phyloP scores from a whole-genome alignment of 2,113 vertebrate species.

The Irena cyanogastra region DNA sequence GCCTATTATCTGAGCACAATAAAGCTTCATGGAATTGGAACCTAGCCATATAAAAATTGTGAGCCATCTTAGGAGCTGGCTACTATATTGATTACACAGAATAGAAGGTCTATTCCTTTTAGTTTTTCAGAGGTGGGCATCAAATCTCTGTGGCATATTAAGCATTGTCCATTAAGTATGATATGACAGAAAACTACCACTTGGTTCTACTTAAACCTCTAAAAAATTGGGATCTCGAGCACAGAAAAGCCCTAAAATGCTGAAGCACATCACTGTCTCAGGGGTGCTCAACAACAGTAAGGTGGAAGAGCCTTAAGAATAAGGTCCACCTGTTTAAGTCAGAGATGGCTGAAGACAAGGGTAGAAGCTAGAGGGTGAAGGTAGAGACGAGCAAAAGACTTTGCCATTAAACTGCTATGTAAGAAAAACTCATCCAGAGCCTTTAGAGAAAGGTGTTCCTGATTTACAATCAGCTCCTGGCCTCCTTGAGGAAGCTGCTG shows the following conservation, averaged over 20 bases:
- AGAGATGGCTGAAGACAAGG: background rate
- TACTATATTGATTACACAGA: background rate
- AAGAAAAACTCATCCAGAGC: background rate
- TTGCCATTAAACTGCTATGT: background rate
- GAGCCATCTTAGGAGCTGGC: background rate
- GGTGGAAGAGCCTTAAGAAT: background rate
- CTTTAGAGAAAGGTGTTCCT: background rate
- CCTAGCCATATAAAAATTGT: background rate
- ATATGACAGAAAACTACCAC: background rate
- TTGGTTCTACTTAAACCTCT: background rate
- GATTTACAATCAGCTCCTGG: background rate
- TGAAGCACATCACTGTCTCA: background rate
- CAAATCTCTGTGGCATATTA: background rate
- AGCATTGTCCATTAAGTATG: background rate
- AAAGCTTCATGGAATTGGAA: background rate
- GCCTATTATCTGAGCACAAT: background rate
- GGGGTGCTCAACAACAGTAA: rapidly evolving
- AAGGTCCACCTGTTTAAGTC: background rate
- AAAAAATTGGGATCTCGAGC: background rate
- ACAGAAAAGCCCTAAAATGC: background rate
- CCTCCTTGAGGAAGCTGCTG: background rate
- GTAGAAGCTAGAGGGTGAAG: too few species aligned
- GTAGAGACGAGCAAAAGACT: background rate
- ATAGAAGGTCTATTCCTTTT: background rate
- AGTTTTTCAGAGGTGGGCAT: background rate